phyloP scores from a whole-genome alignment of 2,797 vertebrate genomes.

The Cuniculus paca region DNA sequence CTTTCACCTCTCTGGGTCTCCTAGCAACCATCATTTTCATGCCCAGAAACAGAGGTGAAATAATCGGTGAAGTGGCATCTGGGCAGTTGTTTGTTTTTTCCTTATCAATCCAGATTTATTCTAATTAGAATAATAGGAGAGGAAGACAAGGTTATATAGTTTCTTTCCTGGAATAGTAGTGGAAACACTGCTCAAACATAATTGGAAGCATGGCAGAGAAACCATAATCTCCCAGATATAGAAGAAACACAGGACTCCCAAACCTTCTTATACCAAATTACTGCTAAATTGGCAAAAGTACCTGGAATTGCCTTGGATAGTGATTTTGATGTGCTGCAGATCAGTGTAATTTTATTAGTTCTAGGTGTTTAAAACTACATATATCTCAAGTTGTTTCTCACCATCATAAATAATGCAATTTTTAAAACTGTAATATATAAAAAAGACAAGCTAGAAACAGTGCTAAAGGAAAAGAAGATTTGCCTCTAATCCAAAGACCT shows the following conservation, averaged over 20 bases:
- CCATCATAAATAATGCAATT: constrained; percentile 60
- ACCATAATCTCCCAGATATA: constrained; percentile 29
- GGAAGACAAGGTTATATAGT: not conserved
- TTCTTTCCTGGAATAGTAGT: not conserved
- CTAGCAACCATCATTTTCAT: constrained; percentile 48
- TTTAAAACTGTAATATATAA: constrained; percentile 19
- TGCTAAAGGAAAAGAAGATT: not conserved
- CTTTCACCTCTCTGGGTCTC: constrained; percentile 35
- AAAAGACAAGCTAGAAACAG: constrained; percentile 4
- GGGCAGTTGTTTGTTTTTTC: not conserved
- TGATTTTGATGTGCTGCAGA: constrained; percentile 55
- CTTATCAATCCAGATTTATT: constrained; percentile 59
- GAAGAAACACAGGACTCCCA: not conserved
- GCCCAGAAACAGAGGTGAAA: constrained; percentile 49
- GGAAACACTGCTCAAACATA: constrained; percentile 66
- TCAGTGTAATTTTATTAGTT: constrained; percentile 69
- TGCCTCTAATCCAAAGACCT: not conserved
- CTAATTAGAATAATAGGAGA: constrained; percentile 25
- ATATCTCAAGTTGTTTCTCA: constrained; percentile 28
- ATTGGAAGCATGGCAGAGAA: constrained; percentile 1
- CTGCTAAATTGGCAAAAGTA: constrained; percentile 61
- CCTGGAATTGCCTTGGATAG: constrained; percentile 44
- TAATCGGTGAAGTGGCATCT: not conserved
- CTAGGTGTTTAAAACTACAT: constrained; percentile 21
- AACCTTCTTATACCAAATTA: constrained; percentile 63